These are phyloP conservation scores for Notamacropus eugenii DNA, from an alignment of 2,797 vertebrate genomes.

Conservation along the genomic window DNA sequence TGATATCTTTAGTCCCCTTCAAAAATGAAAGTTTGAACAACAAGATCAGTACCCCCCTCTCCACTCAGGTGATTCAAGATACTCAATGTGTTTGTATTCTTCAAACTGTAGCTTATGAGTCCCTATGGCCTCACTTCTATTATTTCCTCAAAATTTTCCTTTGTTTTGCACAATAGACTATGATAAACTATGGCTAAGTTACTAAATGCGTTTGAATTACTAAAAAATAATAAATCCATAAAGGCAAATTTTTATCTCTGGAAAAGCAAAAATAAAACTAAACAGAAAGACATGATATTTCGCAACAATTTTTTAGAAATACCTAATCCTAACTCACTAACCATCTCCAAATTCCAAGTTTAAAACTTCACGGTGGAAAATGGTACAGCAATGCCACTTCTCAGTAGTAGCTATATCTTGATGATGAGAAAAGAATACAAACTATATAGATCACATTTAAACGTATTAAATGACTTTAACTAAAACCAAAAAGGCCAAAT, in stretches of 20 bases:
- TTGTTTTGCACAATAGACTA: too few relatives aligned
- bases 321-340: constrained; percentile 41
- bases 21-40: too few relatives aligned
- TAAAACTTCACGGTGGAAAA: constrained; percentile 59
- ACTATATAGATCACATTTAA: constrained; percentile 47
- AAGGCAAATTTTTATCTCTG: neutral
- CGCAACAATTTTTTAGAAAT: constrained; percentile 52
- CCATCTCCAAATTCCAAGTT: constrained; percentile 59
- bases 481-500: constrained; percentile 55
- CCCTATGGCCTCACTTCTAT: too few relatives aligned
- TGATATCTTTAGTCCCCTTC: too few relatives aligned
- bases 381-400: constrained; percentile 48
- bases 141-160: too few relatives aligned
- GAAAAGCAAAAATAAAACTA: neutral
- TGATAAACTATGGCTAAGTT: too few relatives aligned
- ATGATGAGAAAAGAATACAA: constrained; percentile 54
- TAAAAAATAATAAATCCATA: constrained; percentile 15
- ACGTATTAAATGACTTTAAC: constrained; percentile 48
- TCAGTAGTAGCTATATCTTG: constrained; percentile 59
- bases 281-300: constrained; percentile 46
- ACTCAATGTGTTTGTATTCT: too few relatives aligned
- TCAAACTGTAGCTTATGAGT: too few relatives aligned
- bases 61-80: too few relatives aligned
- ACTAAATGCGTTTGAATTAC: too few relatives aligned
- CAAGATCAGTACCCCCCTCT: too few relatives aligned